Evolutionary conservation across 2,888 invertebrate genomes (phyloP), one percentile per base, ranked within the genome.

Genomic region (Mythimna pallens): DNA sequence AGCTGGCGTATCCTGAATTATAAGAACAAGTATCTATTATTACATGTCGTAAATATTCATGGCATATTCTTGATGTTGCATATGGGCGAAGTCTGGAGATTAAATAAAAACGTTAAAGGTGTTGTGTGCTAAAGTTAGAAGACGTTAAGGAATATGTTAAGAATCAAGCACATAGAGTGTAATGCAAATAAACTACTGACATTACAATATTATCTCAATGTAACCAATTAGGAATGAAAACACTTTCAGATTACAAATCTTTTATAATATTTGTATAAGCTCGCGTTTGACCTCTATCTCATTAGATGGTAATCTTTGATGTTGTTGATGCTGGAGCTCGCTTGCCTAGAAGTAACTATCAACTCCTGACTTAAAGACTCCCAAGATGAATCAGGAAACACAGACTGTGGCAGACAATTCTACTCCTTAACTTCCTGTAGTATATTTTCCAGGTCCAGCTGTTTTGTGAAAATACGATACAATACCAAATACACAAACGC

Each of bases 1-100:
- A 86, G 83, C 80, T 73, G 75, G 73, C 76, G 76, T 84, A 84
- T 89, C 86, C 86, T 83, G 84, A 88, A 87, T 87, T 88, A 86
- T 78, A 79, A 81, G 72, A 75, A 82, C 85, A 86, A 84, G 80
- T 85, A 85, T 85, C 78, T 86, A 76, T 86, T 85, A 84, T 82
- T 86, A 81, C 69, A 77, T 66, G 81, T 85, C 79, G 73, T 85
- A 86, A 87, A 85, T 85, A 85, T 84, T 81, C 76, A 78, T 86
- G 66, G 76, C 57, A 55, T 71, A 66, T 70, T 70, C 69, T 70
- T 80, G 70, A 80, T 65, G 70, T 58, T 74, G 54, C 55, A 65
- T 57, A 47, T 1, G 43, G 9, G 66, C 40, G 69, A 65, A 64
- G 63, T 55, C 25, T 68, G 36, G n/a, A 66, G 61, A 63, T 63